Evolutionary conservation across 1,140 invertebrate genomes (phyloP), one percentile per base, ranked within the genome.

Genomic region (Listronotus oregonensis): DNA sequence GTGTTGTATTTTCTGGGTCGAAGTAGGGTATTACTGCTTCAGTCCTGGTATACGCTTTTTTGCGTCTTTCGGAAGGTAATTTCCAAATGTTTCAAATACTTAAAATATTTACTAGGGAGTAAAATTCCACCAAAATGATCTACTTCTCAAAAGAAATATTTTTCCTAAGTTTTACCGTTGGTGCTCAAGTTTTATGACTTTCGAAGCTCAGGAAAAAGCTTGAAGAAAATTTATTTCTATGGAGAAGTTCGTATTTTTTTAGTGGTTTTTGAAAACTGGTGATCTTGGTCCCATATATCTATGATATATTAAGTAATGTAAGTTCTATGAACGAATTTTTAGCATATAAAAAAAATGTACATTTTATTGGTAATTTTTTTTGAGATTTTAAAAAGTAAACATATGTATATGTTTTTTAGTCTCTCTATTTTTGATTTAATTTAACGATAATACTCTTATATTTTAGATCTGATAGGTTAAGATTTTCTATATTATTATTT

Each of bases 221-320:
- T 42, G n/a, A n/a, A 14, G 15, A 34, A 55, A 18, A 18, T 31
- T 52, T 32, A 17, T 40, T 17, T 46, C 63, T 14, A 6, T 3
- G 40, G 8, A 11, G 9, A 59, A 37, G 18, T 32, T 47, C 5
- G 14, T 11, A 9, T 56, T 44, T 43, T 67, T 64, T 72, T 70
- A 17, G 34, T 39, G 59, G 43, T 50, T 54, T 65, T 56, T 66
- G 68, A 80, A 82, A 85, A 82, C 81, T 80, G 84, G 85, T 87
- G 87, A 88, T 89, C 87, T 88, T 87, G 88, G 87, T 90, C 90
- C 90, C 90, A 92, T 93, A 94, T 94, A 94, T 93, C 91, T 92
- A 93, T 93, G 91, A 93, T 94, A 93, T 94, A 93, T 92, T 88
- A 86, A 82, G 82, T 81, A 82, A 55, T 66, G 90, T 93, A 94